Conservation (phyloP, 2,797 vertebrate species). For the Anolis apletophallus region DNA sequence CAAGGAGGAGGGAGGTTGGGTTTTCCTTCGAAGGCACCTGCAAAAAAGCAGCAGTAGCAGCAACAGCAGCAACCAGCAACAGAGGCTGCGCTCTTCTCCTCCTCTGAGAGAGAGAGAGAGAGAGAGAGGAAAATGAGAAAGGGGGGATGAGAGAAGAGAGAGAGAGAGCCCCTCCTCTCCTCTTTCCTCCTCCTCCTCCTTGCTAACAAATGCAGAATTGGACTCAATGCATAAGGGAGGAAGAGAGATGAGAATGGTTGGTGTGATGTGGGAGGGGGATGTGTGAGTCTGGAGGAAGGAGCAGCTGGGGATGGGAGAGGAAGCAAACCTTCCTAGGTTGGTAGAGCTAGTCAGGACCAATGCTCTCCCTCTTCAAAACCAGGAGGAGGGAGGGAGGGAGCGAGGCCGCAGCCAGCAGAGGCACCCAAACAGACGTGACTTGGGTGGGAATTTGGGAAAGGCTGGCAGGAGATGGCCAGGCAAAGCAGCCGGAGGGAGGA, state of each 20-base stretch:
- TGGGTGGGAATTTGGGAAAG: conserved; percentile 67
- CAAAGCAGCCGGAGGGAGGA: not conserved
- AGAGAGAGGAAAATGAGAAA: no score
- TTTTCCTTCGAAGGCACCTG: conserved; percentile 4
- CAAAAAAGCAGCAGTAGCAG: not conserved
- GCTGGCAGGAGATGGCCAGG: conserved; percentile 13
- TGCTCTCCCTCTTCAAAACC: no score
- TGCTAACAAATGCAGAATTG: conserved; percentile 34
- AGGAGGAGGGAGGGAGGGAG: conserved; percentile 61
- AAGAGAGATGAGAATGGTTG: not conserved
- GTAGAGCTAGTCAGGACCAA: conserved; percentile 15
- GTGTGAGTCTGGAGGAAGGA: not conserved
- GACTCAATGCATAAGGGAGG: conserved; percentile 2
- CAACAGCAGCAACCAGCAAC: conserved; percentile 36
- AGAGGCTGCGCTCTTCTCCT: conserved; percentile 56
- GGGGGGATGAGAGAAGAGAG: not conserved
- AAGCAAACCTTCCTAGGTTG: not conserved
- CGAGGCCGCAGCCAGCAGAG: not conserved
- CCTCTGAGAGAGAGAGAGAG: not conserved
- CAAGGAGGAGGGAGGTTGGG: not conserved
- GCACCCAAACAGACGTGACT: conserved; percentile 80
- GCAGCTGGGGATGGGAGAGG: not conserved
- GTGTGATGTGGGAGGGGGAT: not conserved
- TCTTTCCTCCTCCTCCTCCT: conserved; percentile 13
- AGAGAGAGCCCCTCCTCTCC: not conserved